Evolutionary conservation across 2,888 invertebrate genomes (phyloP).

Genomic region (Leptothorax acervorum): DNA sequence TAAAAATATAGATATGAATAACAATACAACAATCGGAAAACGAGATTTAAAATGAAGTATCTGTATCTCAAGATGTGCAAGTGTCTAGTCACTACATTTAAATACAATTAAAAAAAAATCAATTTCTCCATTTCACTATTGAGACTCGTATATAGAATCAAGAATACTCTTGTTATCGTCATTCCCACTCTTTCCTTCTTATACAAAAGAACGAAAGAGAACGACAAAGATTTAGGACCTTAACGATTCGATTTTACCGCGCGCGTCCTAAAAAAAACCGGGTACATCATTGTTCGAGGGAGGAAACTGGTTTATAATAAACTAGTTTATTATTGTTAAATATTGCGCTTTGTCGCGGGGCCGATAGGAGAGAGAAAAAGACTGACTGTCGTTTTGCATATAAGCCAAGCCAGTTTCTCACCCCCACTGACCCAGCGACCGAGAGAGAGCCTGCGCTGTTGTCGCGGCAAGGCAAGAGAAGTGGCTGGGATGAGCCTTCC

Average conservation of each 20-base stretch:
- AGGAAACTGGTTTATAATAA: neutral
- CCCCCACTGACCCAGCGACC: constrained; percentile 87
- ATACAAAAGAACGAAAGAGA: neutral
- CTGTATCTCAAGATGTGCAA: neutral
- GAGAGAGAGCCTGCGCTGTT: constrained; percentile 65
- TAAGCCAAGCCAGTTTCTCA: constrained; percentile 90
- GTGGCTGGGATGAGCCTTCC: constrained; percentile 28
- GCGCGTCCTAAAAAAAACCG: neutral
- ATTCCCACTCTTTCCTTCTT: neutral
- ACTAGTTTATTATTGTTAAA: neutral
- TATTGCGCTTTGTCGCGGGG: constrained; percentile 85
- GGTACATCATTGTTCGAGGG: neutral
- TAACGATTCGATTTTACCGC: neutral
- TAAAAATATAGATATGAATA: neutral
- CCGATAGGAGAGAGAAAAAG: constrained; percentile 93
- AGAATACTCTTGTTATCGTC: neutral
- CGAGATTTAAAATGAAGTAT: neutral
- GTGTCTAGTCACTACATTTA: neutral
- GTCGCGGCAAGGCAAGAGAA: constrained; percentile 44
- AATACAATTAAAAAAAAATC: neutral
- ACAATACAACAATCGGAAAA: neutral
- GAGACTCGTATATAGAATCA: neutral
- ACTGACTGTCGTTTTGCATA: constrained; percentile 88
- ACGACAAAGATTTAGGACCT: neutral
- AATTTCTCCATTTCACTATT: neutral